Evolutionary conservation across 2,888 invertebrate species (phyloP).

Genomic region (Amorpha juglandis): DNA sequence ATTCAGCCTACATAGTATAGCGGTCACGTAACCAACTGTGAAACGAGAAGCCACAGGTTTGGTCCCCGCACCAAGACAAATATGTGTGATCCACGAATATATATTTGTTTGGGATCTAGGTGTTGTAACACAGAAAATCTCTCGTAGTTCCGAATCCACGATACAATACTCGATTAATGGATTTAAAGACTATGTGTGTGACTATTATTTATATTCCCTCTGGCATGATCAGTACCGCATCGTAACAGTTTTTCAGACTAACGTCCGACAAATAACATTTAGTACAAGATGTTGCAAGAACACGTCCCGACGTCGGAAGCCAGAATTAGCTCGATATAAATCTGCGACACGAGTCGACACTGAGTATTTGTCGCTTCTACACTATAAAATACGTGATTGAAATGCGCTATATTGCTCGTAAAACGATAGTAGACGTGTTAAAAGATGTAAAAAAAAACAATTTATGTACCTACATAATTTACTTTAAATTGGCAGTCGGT

Average conservation of each 20-base stretch:
- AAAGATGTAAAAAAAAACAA: slow-evolving; percentile 46
- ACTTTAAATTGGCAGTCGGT: not conserved
- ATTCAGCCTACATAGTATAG: too few relatives aligned
- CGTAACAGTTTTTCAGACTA: not conserved
- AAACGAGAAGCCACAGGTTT: too few relatives aligned
- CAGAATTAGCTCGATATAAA: slow-evolving; percentile 57
- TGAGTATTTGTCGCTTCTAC: slow-evolving; percentile 54
- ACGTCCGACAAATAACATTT: not conserved
- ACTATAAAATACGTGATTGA: slow-evolving; percentile 51
- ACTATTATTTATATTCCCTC: not conserved
- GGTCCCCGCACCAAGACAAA: too few relatives aligned
- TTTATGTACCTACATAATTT: slow-evolving; percentile 24
- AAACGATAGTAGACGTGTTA: slow-evolving; percentile 42
- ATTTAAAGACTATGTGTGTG: too few relatives aligned
- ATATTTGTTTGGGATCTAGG: too few relatives aligned
- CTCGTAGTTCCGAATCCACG: too few relatives aligned
- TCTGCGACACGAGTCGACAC: slow-evolving; percentile 45
- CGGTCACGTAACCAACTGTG: too few relatives aligned
- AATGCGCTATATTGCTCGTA: slow-evolving; percentile 49
- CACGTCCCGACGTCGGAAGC: slow-evolving; percentile 37
- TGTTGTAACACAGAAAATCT: too few relatives aligned
- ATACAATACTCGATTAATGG: too few relatives aligned
- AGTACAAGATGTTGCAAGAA: slow-evolving; percentile 30
- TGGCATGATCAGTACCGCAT: not conserved
- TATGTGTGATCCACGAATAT: too few relatives aligned